Conservation (phyloP, 2,888 invertebrate species). For the Perithous albicinctus region DNA sequence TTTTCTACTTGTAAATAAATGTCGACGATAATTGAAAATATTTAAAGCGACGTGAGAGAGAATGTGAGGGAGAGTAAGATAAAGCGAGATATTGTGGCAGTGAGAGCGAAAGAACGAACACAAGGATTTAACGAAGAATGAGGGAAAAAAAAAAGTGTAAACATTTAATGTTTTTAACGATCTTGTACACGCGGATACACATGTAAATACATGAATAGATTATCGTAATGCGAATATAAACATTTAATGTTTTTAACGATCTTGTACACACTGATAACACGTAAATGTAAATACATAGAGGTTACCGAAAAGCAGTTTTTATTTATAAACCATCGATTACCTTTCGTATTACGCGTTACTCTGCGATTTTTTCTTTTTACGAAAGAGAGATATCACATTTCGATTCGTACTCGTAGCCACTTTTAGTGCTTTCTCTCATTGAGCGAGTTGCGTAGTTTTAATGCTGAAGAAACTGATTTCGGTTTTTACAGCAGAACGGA, state of each 20-base stretch:
- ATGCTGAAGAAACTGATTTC: no score
- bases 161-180: slow-evolving; percentile 84
- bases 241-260: slow-evolving; percentile 84
- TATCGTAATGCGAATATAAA: slow-evolving; percentile 82
- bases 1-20: slow-evolving; percentile 78
- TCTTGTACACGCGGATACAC: slow-evolving; percentile 83
- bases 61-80: slow-evolving; percentile 38
- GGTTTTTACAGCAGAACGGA: no score
- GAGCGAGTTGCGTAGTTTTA: no score
- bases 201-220: slow-evolving; percentile 83
- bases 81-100: slow-evolving; percentile 23
- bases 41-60: slow-evolving; percentile 66
- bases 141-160: slow-evolving; percentile 71
- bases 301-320: slow-evolving; percentile 75
- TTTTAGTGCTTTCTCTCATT: no score
- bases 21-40: slow-evolving; percentile 73
- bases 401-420: no score
- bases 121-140: slow-evolving; percentile 65
- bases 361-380: no score
- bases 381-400: not conserved
- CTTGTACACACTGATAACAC: slow-evolving; percentile 83
- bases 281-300: slow-evolving; percentile 84
- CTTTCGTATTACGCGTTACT: not conserved
- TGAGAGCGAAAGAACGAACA: slow-evolving; percentile 29
- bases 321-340: not conserved